Percentiles rank a stretch among this genome's conserved stretches.
phyloP scores from a whole-genome alignment of 1,140 invertebrate species.

The Philotrypesis tridentata region DNA sequence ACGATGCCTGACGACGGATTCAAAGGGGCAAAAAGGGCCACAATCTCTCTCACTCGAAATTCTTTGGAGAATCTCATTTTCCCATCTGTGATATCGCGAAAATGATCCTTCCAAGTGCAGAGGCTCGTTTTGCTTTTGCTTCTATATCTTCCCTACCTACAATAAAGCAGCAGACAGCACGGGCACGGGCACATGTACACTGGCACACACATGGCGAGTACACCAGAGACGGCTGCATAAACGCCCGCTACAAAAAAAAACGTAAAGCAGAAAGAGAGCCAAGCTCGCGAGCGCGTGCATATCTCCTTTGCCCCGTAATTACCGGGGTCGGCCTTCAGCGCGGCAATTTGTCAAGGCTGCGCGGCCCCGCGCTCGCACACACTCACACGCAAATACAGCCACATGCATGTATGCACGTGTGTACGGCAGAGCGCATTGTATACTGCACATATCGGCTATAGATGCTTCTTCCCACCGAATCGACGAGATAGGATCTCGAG shows the following conservation, averaged over 20 bases:
- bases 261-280: background rate
- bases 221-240: conserved; percentile 11
- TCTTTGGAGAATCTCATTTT: conserved; percentile 1
- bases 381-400: too few species aligned
- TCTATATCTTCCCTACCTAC: background rate
- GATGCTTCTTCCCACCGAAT: conserved; percentile 49
- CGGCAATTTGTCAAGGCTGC: conserved; percentile 74
- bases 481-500: conserved; percentile 34
- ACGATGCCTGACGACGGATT: too few species aligned
- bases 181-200: too few species aligned
- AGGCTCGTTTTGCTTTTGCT: background rate
- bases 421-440: background rate
- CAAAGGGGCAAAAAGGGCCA: too few species aligned
- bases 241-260: background rate
- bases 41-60: background rate
- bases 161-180: conserved; percentile 7
- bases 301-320: conserved; percentile 67
- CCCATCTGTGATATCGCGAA: conserved; percentile 20
- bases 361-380: conserved; percentile 59
- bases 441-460: conserved; percentile 38
- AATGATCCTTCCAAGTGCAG: conserved; percentile 28
- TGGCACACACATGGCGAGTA: too few species aligned
- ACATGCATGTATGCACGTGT: background rate
- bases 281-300: conserved; percentile 18
- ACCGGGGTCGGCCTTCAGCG: conserved; percentile 71